Percentiles rank a stretch among this genome's conserved stretches.
These are phyloP conservation scores for Branchellion lobata DNA, from an alignment of 2,888 invertebrate species.

Conservation along the genomic window DNA sequence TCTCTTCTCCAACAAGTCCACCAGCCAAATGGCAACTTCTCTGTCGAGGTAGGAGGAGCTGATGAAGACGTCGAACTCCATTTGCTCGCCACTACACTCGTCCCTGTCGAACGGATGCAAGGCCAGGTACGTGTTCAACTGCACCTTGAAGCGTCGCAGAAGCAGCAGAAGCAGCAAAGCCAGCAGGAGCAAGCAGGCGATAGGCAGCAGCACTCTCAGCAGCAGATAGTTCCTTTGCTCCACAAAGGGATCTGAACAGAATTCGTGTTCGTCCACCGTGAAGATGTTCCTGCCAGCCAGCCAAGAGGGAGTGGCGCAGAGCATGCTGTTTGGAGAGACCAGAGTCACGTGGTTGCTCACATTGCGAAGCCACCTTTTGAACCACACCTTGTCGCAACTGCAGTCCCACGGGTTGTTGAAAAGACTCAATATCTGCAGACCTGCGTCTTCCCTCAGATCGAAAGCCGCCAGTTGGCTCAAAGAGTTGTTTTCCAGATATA, in stretches of 20 bases:
- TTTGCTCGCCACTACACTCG: slow-evolving; percentile 47
- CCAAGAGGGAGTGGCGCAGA: slow-evolving; percentile 20
- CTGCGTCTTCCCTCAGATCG: not conserved
- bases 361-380: slow-evolving; percentile 35
- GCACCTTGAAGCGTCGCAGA: slow-evolving; percentile 19
- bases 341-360: slow-evolving; percentile 16
- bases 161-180: not conserved
- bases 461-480: not conserved
- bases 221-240: not conserved
- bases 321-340: not conserved
- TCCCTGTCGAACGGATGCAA: slow-evolving; percentile 49
- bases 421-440: slow-evolving; percentile 16
- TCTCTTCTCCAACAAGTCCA: slow-evolving; percentile 49
- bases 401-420: slow-evolving; percentile 37
- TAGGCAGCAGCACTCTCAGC: not conserved
- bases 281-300: slow-evolving; percentile 17
- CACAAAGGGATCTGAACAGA: slow-evolving; percentile 3
- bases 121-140: slow-evolving; percentile 35
- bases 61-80: slow-evolving; percentile 53
- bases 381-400: slow-evolving; percentile 29
- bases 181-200: not conserved
- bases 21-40: slow-evolving; percentile 1
- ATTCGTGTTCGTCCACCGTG: slow-evolving; percentile 33
- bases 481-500: slow-evolving; percentile 33
- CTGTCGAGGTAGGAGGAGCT: slow-evolving; percentile 53